Percentiles rank a stretch among this genome's conserved stretches.
Evolutionary conservation across 2,113 vertebrate species (phyloP).

Genomic region (Amblyornis subalaris): DNA sequence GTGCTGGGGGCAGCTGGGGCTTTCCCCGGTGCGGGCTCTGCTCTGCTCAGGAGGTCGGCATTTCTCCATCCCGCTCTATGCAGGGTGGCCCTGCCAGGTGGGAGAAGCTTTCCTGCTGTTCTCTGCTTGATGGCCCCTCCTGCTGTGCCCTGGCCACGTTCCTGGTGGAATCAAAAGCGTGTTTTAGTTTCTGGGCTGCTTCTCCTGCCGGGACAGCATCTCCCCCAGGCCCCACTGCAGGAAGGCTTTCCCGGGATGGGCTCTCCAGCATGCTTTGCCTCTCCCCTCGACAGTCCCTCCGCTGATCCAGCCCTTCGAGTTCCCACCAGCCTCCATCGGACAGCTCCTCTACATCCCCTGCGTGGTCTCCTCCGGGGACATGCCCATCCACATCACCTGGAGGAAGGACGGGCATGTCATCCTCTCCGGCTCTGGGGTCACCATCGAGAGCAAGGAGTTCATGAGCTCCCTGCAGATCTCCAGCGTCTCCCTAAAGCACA

Average conservation of each 20-base stretch:
- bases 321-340: conserved; percentile 94
- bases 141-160: background rate
- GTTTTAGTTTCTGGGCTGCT: background rate
- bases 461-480: conserved; percentile 99
- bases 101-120: background rate
- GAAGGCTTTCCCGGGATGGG: background rate
- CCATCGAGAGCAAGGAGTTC: conserved; percentile 98
- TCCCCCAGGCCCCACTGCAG: rapidly evolving
- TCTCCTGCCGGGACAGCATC: background rate
- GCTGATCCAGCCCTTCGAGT: conserved; percentile 98
- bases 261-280: background rate
- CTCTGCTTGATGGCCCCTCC: background rate
- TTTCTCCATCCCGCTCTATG: background rate
- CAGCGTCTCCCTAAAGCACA: conserved; percentile 96
- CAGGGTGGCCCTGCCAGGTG: background rate
- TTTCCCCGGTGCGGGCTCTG: background rate
- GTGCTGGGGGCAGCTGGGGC: background rate
- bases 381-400: conserved; percentile 99
- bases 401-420: conserved; percentile 97
- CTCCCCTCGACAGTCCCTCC: conserved; percentile 82
- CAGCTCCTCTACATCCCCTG: conserved; percentile 98
- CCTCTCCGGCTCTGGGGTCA: conserved; percentile 88
- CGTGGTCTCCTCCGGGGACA: conserved; percentile 96
- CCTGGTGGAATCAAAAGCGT: background rate
- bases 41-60: background rate